Evolutionary conservation across 2,113 vertebrate species (phyloP), one percentile per base, ranked within the genome.

Genomic region (Apaloderma vittatum): DNA sequence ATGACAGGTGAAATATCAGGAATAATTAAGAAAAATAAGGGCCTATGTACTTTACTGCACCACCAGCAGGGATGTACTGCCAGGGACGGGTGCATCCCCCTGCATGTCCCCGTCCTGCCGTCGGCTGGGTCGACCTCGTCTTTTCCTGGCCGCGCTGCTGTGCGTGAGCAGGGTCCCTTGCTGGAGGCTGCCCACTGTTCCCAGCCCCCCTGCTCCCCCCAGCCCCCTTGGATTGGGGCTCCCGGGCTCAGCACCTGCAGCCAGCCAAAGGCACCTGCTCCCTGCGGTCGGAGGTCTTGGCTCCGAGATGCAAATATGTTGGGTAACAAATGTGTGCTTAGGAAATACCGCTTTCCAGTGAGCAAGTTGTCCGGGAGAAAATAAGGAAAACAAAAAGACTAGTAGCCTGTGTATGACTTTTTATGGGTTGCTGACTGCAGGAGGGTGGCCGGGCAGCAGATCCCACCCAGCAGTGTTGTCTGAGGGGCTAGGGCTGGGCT

Each of bases 11-110:
- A 98, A 97, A 96, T 84, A 95, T 97, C 94, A 97, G 96, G 98
- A 98, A 98, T 98, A 98, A 98, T 98, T 98, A 98, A 98, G 98
- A 98, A 98, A 98, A 98, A 98, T 98, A 97, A 97, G 85, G 87
- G 75, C 9, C 22, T 77, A 21, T 93, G 84, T 96, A 88, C 89
- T 96, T 94, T 96, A 66, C 95, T 75, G 95, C 91, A 76, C 91
- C 71, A 27, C 4, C 72, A 55, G 94, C 91, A 93, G 94, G 88
- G 93, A 71, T 16, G 45, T 27, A 34, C 63, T 54, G 70, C 75
- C 40, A 46, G 68, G 0, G 7, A 36, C 59, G 46, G 12, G 15
- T 15, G 58, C 54, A 13, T 23, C 80, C 36, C 48, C 18, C 1
- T 0, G 12, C 12, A 18, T 57, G 23, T 7, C 11, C 27, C 67